Evolutionary conservation across 2,888 invertebrate species (phyloP).

Genomic region (Dicyrtomina minuta): DNA sequence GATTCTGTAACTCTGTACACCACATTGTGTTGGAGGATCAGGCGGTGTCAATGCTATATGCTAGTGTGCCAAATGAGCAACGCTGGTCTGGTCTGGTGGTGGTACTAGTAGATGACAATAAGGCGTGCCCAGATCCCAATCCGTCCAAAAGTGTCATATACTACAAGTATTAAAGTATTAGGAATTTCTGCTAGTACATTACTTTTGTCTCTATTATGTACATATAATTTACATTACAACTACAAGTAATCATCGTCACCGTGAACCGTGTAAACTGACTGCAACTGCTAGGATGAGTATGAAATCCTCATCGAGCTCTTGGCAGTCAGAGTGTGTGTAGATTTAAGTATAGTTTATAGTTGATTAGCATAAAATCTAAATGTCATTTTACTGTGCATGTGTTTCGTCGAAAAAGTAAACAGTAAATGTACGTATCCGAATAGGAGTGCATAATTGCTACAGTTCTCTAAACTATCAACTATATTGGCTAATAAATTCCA

Average conservation of each 20-base stretch:
- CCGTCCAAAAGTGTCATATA: too few species aligned
- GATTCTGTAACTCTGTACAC: background rate
- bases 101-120: too few species aligned
- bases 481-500: background rate
- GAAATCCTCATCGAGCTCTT: too few species aligned
- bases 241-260: too few species aligned
- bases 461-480: background rate
- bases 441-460: too few species aligned
- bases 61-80: constrained; percentile 19
- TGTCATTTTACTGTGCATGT: background rate
- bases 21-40: background rate
- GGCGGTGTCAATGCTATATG: constrained; percentile 11
- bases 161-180: background rate
- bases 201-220: background rate
- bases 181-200: constrained; percentile 1
- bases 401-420: too few species aligned
- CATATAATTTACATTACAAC: background rate
- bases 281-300: too few species aligned
- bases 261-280: background rate
- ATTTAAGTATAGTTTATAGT: background rate
- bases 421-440: too few species aligned
- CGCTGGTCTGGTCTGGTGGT: too few species aligned
- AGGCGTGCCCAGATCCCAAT: constrained; percentile 22
- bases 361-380: background rate
- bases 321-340: background rate